phyloP scores from a whole-genome alignment of 2,113 vertebrate genomes.

The Tachuris rubrigastra region DNA sequence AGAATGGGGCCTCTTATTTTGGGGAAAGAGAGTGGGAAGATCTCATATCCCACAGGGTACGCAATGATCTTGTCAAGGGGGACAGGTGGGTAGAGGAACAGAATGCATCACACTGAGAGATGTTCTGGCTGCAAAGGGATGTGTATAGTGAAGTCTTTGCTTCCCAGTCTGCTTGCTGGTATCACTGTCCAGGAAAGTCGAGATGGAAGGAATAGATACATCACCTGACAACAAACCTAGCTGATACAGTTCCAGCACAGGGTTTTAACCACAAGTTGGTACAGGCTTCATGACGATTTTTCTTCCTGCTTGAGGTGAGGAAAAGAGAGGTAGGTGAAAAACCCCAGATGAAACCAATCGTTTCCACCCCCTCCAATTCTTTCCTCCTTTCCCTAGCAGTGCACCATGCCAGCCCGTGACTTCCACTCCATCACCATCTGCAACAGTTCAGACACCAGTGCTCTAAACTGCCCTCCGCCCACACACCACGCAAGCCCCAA shows the following conservation, averaged over 20 bases:
- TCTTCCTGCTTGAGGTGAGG: neutral
- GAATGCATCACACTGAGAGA: neutral
- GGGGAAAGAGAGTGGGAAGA: neutral
- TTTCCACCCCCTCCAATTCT: neutral
- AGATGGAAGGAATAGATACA: neutral
- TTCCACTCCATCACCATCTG: neutral
- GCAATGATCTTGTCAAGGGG: neutral
- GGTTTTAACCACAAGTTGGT: neutral
- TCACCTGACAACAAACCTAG: neutral
- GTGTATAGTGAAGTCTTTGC: neutral
- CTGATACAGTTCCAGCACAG: neutral
- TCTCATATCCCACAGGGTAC: neutral
- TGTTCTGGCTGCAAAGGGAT: neutral
- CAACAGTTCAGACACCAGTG: neutral
- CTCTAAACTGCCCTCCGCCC: neutral
- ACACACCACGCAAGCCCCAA: neutral
- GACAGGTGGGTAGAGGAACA: neutral
- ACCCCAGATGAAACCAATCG: neutral
- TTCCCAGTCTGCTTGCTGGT: neutral
- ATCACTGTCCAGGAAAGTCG: neutral
- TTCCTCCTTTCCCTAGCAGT: neutral
- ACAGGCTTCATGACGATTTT: neutral
- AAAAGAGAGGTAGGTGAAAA: neutral
- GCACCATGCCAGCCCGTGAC: neutral
- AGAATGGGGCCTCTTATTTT: neutral